These are phyloP conservation scores for Deilephila elpenor DNA, from an alignment of 2,888 invertebrate species.

Conservation along the genomic window DNA sequence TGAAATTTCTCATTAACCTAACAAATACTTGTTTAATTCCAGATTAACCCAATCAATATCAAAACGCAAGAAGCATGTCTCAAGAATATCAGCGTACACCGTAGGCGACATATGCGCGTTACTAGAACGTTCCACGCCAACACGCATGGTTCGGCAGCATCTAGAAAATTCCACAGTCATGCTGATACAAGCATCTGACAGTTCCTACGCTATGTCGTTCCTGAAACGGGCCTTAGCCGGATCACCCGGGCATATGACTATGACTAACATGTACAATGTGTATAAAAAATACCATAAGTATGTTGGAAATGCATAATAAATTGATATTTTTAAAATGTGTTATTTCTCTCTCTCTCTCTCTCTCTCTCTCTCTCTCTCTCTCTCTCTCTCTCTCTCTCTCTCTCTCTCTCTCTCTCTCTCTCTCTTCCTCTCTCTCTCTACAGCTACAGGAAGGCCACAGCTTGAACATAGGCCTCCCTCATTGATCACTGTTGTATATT, in stretches of 20 bases:
- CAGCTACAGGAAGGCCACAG: too few species aligned
- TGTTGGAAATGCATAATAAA: constrained; percentile 68
- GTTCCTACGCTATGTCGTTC: constrained; percentile 71
- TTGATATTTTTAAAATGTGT: not conserved
- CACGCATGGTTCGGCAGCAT: constrained; percentile 68
- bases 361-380: too few species aligned
- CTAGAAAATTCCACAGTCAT: constrained; percentile 71
- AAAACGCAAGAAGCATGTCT: constrained; percentile 74
- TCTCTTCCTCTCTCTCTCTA: too few species aligned
- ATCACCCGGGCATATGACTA: constrained; percentile 67
- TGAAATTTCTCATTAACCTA: not conserved
- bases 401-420: too few species aligned
- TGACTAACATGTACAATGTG: constrained; percentile 72
- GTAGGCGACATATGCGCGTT: constrained; percentile 72
- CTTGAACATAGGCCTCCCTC: too few species aligned
- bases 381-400: too few species aligned
- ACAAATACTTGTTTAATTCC: constrained; percentile 45
- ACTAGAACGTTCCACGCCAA: constrained; percentile 65
- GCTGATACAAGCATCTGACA: constrained; percentile 70
- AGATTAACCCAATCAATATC: constrained; percentile 76
- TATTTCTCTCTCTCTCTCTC: not conserved
- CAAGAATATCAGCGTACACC: constrained; percentile 73
- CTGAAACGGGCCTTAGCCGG: constrained; percentile 70
- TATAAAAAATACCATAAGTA: constrained; percentile 81
- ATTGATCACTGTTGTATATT: too few species aligned